phyloP scores from a whole-genome alignment of 2,888 invertebrate species.

The Zygaena filipendulae region DNA sequence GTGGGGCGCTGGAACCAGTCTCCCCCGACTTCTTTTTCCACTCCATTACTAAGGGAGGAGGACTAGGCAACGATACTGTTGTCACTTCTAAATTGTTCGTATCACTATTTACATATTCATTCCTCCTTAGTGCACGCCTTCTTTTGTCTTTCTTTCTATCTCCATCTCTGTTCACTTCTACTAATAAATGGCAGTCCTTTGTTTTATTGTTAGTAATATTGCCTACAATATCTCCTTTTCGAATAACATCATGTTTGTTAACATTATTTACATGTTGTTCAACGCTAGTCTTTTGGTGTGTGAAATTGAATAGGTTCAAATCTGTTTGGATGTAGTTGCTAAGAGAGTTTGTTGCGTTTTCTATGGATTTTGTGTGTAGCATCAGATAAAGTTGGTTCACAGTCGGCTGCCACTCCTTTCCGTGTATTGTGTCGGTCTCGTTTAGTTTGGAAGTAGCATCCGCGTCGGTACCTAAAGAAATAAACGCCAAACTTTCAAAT shows the following conservation, averaged over 20 bases:
- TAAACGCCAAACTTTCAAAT: constrained; percentile 8
- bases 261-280: no score
- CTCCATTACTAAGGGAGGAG: constrained; percentile 29
- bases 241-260: no score
- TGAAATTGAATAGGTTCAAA: no score
- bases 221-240: no score
- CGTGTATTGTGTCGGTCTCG: constrained; percentile 25
- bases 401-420: constrained; percentile 34
- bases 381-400: constrained; percentile 56
- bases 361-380: constrained; percentile 38
- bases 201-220: no score
- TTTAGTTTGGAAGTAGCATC: constrained; percentile 34
- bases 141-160: constrained; percentile 31
- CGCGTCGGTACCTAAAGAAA: constrained; percentile 46
- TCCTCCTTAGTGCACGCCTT: constrained; percentile 29
- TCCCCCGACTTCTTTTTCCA: constrained; percentile 47
- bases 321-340: no score
- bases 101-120: constrained; percentile 23
- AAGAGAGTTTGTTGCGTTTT: no score
- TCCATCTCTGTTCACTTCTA: no score
- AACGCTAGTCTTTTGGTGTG: no score
- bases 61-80: constrained; percentile 24
- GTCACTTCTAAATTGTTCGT: constrained; percentile 21
- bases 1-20: constrained; percentile 50
- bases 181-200: no score